Evolutionary conservation across 2,888 invertebrate species (phyloP).

Genomic region (Pammene aurita): DNA sequence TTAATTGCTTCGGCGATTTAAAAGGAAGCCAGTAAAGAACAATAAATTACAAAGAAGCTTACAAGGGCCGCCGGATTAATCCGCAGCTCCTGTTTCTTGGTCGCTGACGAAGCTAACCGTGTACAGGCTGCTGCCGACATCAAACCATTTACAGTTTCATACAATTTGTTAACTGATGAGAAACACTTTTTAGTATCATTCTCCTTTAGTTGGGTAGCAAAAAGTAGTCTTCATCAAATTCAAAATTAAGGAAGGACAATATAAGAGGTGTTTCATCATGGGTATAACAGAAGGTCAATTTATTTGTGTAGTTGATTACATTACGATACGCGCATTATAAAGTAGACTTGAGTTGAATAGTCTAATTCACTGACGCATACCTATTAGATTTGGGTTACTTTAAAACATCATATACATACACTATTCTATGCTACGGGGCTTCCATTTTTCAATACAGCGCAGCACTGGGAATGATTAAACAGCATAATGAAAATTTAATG

Average conservation of each 20-base stretch:
- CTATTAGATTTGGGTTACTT: conserved; percentile 29
- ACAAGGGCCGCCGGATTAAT: conserved; percentile 73
- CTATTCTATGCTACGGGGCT: conserved; percentile 64
- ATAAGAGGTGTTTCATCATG: background rate
- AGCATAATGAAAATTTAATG: background rate
- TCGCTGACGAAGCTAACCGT: conserved; percentile 76
- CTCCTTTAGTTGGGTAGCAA: conserved; percentile 1
- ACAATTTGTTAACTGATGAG: background rate
- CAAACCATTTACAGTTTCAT: conserved; percentile 31
- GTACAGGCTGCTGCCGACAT: conserved; percentile 69
- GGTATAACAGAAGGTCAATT: conserved; percentile 4
- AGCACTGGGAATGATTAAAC: conserved; percentile 59
- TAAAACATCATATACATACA: conserved; percentile 45
- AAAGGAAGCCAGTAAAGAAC: conserved; percentile 26
- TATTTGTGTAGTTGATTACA: conserved; percentile 2
- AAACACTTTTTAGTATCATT: conserved; percentile 11
- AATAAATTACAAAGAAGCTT: conserved; percentile 53
- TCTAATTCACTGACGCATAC: conserved; percentile 60
- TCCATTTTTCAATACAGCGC: conserved; percentile 51
- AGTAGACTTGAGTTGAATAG: conserved; percentile 50
- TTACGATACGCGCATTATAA: conserved; percentile 35
- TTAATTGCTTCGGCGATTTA: conserved; percentile 26
- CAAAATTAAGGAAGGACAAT: no score
- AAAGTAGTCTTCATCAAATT: background rate
- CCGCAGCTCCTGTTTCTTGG: conserved; percentile 77